phyloP scores from a whole-genome alignment of 2,797 vertebrate species.

The Microctenopoma lineatum region DNA sequence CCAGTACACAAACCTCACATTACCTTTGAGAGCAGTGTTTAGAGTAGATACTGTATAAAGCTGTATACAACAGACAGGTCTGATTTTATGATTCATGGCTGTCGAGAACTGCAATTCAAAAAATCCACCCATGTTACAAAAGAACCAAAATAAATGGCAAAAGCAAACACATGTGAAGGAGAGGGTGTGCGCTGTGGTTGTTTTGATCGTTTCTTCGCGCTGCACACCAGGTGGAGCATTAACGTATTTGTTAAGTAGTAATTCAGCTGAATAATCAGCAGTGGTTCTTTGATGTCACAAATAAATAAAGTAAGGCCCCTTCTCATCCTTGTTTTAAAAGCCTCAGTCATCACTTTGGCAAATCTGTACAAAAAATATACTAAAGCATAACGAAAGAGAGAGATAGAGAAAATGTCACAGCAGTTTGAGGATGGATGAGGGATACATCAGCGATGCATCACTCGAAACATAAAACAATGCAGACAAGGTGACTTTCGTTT shows the following conservation, averaged over 20 bases:
- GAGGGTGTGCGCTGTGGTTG: not conserved
- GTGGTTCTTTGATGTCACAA: slow-evolving; percentile 6
- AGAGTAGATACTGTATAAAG: not conserved
- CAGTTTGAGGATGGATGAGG: slow-evolving; percentile 20
- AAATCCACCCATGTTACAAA: slow-evolving; percentile 29
- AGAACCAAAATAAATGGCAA: slow-evolving; percentile 17
- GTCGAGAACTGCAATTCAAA: slow-evolving; percentile 9
- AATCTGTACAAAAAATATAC: not conserved
- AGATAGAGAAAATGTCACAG: not conserved
- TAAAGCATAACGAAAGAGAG: not conserved
- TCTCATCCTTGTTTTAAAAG: not conserved
- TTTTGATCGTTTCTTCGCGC: not conserved
- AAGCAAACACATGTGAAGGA: not conserved
- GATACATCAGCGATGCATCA: slow-evolving; percentile 18
- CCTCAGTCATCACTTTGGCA: not conserved
- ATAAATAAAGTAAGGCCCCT: not conserved
- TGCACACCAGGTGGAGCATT: not conserved
- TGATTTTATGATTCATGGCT: slow-evolving; percentile 45
- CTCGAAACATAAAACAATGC: slow-evolving; percentile 43
- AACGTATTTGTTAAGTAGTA: slow-evolving; percentile 1
- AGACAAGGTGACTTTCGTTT: slow-evolving; percentile 68
- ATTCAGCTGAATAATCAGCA: not conserved
- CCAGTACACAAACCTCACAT: not conserved
- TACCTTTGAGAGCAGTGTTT: not conserved
- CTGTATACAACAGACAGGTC: not conserved